These are phyloP conservation scores for Rhipidura dahli DNA, from an alignment of 2,113 vertebrate species.

Conservation along the genomic window DNA sequence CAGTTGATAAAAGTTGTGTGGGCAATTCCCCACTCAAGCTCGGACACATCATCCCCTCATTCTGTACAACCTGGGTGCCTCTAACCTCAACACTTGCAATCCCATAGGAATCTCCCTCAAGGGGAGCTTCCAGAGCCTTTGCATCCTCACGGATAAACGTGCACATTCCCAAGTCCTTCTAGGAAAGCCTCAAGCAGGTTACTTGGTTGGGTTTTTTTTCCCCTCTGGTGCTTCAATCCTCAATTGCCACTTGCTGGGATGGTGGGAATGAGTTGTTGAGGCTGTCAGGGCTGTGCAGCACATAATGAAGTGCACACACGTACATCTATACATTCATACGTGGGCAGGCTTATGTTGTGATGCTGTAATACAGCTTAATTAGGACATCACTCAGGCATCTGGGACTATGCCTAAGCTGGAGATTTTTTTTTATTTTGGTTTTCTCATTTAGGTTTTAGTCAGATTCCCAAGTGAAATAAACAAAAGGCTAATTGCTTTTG, in stretches of 20 bases:
- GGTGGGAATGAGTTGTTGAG: neutral
- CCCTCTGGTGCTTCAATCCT: neutral
- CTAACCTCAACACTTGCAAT: neutral
- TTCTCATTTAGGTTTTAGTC: constrained; percentile 38
- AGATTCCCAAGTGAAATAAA: constrained; percentile 46
- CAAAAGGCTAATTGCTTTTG: constrained; percentile 66
- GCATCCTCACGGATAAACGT: neutral
- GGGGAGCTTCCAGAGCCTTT: neutral
- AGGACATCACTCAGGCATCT: constrained; percentile 49
- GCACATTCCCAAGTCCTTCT: neutral
- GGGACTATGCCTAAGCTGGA: neutral
- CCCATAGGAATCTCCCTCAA: neutral
- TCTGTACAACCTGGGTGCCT: neutral
- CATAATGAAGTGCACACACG: neutral
- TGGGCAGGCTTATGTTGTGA: neutral
- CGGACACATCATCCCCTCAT: neutral
- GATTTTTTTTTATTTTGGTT: neutral
- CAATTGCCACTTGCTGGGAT: neutral
- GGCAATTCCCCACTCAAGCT: neutral
- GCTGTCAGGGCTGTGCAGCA: neutral
- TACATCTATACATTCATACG: neutral
- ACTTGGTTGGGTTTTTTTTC: accelerated
- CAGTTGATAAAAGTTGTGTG: neutral
- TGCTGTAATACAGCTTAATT: constrained; percentile 44
- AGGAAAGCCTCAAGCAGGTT: neutral